A percentile compares a stretch with the other conserved stretches of the same genome.
Conservation (phyloP, 2,113 vertebrate genomes). For the Lipotes vexillifer region DNA sequence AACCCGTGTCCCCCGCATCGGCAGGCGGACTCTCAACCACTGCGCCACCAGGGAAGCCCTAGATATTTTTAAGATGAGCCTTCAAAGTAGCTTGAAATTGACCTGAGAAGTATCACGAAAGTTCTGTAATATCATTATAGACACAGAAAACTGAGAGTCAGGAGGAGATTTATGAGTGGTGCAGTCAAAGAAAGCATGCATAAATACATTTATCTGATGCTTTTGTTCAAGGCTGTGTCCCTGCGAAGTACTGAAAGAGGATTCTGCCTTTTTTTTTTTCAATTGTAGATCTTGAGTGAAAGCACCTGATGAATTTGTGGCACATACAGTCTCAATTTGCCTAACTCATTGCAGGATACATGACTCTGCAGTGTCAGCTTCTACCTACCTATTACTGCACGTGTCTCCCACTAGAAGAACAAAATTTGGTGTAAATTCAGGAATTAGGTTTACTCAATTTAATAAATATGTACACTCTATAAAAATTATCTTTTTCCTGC, state of each 20-base stretch:
- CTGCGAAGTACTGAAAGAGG: not conserved
- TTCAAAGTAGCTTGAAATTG: not conserved
- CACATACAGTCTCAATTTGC: not conserved
- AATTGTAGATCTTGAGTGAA: not conserved
- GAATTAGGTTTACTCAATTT: not conserved
- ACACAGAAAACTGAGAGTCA: not conserved
- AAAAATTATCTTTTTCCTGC: not conserved
- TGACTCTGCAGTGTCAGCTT: not conserved
- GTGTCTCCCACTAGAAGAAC: not conserved
- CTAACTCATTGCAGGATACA: not conserved
- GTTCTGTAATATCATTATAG: not conserved
- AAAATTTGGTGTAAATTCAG: not conserved
- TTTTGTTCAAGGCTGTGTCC: not conserved
- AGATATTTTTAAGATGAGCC: not conserved
- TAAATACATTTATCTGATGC: not conserved
- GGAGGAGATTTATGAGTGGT: not conserved
- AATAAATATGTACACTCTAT: not conserved
- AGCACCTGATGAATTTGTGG: not conserved
- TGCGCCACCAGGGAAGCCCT: too few species aligned
- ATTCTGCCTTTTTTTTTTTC: not conserved
- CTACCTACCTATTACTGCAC: not conserved
- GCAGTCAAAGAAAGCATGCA: not conserved
- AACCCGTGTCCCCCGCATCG: too few species aligned
- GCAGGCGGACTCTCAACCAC: too few species aligned
- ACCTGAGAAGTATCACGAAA: not conserved